phyloP scores from a whole-genome alignment of 2,797 vertebrate genomes.

The Pempheris klunzingeri region DNA sequence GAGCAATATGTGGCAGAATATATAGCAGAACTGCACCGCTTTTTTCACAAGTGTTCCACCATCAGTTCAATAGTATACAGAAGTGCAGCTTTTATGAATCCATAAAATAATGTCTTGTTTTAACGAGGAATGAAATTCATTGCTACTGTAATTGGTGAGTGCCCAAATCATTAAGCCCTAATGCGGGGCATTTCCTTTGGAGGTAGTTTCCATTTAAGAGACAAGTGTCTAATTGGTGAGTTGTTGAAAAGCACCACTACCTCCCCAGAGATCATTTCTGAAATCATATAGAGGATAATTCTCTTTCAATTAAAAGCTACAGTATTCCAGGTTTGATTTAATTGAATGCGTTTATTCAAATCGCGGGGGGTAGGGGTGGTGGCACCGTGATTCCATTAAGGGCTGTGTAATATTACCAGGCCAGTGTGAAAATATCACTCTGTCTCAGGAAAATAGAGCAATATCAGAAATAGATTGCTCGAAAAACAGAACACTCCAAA shows the following conservation, averaged over 20 bases:
- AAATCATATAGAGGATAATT: constrained; percentile 86
- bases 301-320: constrained; percentile 86
- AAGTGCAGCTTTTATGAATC: constrained; percentile 78
- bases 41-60: background rate
- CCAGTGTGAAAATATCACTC: constrained; percentile 72
- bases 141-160: constrained; percentile 82
- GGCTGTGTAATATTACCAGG: constrained; percentile 76
- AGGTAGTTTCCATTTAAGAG: constrained; percentile 84
- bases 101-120: constrained; percentile 83
- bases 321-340: constrained; percentile 84
- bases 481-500: constrained; percentile 77
- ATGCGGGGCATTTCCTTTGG: constrained; percentile 83
- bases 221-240: constrained; percentile 86
- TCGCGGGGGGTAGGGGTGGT: constrained; percentile 44
- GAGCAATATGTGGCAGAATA: constrained; percentile 31
- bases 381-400: constrained; percentile 77
- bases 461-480: constrained; percentile 81
- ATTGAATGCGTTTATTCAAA: constrained; percentile 83
- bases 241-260: constrained; percentile 82
- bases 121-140: constrained; percentile 83
- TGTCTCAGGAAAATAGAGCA: constrained; percentile 79
- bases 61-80: constrained; percentile 30
- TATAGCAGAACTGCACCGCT: constrained; percentile 7
- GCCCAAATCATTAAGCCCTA: constrained; percentile 85
- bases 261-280: constrained; percentile 82